These are phyloP conservation scores for Hapalemur alaotrensis DNA, from an alignment of 2,797 vertebrate species.

Conservation along the genomic window DNA sequence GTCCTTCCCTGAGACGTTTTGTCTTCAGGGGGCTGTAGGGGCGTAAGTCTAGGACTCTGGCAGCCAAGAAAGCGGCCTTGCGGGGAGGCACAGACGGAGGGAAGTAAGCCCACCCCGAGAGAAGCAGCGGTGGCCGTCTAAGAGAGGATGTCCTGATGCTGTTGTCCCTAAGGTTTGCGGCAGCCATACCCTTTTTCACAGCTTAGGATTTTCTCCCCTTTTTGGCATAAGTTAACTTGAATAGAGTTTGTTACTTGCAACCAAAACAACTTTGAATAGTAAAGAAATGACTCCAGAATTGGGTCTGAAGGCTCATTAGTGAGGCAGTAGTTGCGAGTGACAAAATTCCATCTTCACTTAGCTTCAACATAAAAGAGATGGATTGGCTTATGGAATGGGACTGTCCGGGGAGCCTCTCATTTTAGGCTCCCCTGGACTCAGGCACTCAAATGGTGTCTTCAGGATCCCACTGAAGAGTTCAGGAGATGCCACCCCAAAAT, in stretches of 20 bases:
- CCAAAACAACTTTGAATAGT: not conserved
- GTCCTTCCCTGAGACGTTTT: not conserved
- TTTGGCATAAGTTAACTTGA: not conserved
- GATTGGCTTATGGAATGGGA: not conserved
- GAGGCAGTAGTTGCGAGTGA: not conserved
- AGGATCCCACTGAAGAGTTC: not conserved
- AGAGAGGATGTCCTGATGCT: not conserved
- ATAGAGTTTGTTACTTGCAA: not conserved
- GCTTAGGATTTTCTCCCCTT: not conserved
- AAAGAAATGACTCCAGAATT: not conserved
- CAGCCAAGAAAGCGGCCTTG: not conserved
- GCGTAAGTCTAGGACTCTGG: not conserved
- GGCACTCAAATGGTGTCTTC: not conserved
- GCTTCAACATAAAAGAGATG: not conserved
- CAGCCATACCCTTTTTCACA: not conserved
- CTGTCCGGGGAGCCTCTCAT: not conserved
- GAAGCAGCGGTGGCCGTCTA: not conserved
- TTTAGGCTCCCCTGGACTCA: not conserved
- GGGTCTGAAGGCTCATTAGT: not conserved
- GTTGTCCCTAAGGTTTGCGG: not conserved
- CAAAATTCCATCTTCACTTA: not conserved
- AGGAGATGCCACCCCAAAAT: not conserved
- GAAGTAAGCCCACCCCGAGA: not conserved
- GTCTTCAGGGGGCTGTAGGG: not conserved
- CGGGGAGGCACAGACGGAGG: not conserved